phyloP scores from a whole-genome alignment of 2,113 vertebrate genomes.

The Lophotis ruficrista region DNA sequence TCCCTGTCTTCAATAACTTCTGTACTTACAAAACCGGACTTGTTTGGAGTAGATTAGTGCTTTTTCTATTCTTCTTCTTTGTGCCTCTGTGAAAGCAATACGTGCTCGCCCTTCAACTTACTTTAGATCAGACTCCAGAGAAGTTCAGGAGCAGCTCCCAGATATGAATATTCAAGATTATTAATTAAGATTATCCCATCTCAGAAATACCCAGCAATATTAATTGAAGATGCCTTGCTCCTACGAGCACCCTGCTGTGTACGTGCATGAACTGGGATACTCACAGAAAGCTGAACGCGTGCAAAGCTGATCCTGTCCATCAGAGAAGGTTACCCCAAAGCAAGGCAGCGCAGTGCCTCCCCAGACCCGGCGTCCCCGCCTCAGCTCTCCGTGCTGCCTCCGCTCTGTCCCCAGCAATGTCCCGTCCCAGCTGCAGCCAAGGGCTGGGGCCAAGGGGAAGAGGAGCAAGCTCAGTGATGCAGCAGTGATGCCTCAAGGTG shows the following conservation, averaged over 20 bases:
- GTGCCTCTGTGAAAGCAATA: neutral
- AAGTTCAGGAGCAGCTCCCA: neutral
- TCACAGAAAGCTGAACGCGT: neutral
- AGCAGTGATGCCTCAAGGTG: neutral
- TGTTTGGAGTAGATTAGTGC: neutral
- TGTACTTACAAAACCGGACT: neutral
- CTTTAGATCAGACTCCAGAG: neutral
- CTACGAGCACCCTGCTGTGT: neutral
- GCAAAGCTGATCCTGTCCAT: neutral
- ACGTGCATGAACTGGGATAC: neutral
- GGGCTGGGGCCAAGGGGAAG: neutral
- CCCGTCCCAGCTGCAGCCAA: fast-evolving
- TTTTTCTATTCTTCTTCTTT: neutral
- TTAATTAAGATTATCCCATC: neutral
- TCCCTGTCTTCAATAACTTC: neutral
- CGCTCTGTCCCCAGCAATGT: neutral
- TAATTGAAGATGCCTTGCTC: neutral
- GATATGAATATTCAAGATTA: neutral
- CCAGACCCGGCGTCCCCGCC: neutral
- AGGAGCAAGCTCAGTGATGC: neutral
- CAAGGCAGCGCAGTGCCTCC: neutral
- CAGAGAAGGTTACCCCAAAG: neutral
- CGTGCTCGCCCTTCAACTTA: neutral
- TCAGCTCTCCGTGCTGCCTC: neutral
- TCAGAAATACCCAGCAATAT: neutral